These are phyloP conservation scores for Lithophane socia DNA, from an alignment of 2,888 invertebrate species.

Conservation along the genomic window DNA sequence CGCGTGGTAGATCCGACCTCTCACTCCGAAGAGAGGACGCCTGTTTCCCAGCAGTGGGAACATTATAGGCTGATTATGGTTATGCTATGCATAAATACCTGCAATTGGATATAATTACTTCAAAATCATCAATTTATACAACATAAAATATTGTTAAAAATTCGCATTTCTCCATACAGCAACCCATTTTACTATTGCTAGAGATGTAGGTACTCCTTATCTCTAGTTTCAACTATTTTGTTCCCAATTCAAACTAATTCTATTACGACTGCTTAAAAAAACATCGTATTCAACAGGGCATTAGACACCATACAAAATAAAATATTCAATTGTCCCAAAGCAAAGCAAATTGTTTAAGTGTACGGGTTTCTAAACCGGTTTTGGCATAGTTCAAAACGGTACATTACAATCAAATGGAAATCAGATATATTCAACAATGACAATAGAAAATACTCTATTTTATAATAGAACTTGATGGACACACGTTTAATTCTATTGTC, in stretches of 20 bases:
- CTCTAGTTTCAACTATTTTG: conserved; percentile 26
- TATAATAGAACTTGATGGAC: conserved; percentile 57
- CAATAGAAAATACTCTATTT: conserved; percentile 39
- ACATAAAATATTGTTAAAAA: background rate
- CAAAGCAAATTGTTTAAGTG: conserved; percentile 43
- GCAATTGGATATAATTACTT: background rate
- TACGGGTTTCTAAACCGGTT: conserved; percentile 54
- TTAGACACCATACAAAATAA: conserved; percentile 48
- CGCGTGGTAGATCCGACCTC: too few relatives aligned
- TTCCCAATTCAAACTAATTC: conserved; percentile 37
- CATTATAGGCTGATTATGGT: too few relatives aligned
- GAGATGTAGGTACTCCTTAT: conserved; percentile 1
- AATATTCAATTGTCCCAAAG: conserved; percentile 57
- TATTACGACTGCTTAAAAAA: conserved; percentile 36
- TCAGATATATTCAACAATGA: conserved; percentile 54
- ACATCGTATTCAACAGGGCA: conserved; percentile 31
- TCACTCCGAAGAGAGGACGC: too few relatives aligned
- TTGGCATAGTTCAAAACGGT: conserved; percentile 18
- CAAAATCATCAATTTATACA: background rate
- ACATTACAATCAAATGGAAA: conserved; percentile 55
- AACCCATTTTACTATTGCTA: background rate
- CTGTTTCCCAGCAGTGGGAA: too few relatives aligned
- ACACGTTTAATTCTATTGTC: conserved; percentile 55
- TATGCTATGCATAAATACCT: too few relatives aligned
- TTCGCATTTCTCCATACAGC: background rate